A percentile compares a stretch with the other conserved stretches of the same genome.
These are phyloP conservation scores for Heliconius sara DNA, from an alignment of 2,888 invertebrate species.

Conservation along the genomic window DNA sequence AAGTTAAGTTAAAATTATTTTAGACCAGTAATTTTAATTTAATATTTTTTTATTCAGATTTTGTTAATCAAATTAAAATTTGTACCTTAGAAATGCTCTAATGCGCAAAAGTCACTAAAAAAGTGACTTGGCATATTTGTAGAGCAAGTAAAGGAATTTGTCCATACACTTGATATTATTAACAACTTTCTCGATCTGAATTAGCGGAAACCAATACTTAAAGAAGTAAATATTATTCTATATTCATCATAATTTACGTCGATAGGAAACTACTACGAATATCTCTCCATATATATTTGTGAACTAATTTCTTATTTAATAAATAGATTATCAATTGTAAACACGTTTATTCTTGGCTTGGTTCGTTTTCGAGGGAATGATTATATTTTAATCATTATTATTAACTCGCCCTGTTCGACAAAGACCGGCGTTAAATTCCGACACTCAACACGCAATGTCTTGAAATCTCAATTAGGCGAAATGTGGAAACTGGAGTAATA, in stretches of 20 bases:
- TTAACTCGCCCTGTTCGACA: too few species aligned
- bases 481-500: too few species aligned
- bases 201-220: slow-evolving; percentile 19
- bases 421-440: too few species aligned
- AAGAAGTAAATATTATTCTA: slow-evolving; percentile 1
- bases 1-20: too few species aligned
- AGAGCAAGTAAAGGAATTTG: neutral
- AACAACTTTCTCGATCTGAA: slow-evolving; percentile 8
- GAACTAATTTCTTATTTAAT: slow-evolving; percentile 41
- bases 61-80: neutral
- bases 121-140: neutral
- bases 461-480: too few species aligned
- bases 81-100: neutral
- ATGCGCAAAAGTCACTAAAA: neutral
- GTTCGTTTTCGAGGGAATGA: neutral
- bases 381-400: too few species aligned
- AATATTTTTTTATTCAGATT: too few species aligned
- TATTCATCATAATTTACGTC: slow-evolving; percentile 6
- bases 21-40: too few species aligned
- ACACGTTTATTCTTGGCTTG: too few species aligned
- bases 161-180: neutral
- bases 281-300: slow-evolving; percentile 41
- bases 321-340: slow-evolving; percentile 25
- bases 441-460: too few species aligned
- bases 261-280: slow-evolving; percentile 39